Conservation (phyloP, 2,797 vertebrate genomes). For the Cyprinella venusta region DNA sequence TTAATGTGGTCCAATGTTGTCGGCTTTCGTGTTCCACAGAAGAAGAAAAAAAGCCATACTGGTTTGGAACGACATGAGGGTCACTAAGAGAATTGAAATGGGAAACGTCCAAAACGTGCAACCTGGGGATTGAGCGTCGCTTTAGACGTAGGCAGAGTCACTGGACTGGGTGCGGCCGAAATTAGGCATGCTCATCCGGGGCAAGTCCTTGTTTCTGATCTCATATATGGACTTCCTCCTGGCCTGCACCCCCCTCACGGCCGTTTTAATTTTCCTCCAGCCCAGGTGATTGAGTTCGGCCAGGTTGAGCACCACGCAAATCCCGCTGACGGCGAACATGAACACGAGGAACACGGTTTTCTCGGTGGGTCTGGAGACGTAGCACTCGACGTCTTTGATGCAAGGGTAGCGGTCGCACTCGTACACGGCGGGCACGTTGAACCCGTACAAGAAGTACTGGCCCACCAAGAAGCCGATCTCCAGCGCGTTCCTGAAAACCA, state of each 20-base stretch:
- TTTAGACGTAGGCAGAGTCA: constrained; percentile 92
- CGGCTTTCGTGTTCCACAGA: background rate
- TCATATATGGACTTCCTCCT: constrained; percentile 93
- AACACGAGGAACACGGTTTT: constrained; percentile 94
- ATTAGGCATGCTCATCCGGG: constrained; percentile 90
- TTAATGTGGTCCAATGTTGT: background rate
- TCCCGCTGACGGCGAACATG: constrained; percentile 93
- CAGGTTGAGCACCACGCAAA: constrained; percentile 91
- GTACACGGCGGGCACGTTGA: constrained; percentile 88
- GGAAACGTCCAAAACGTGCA: constrained; percentile 8
- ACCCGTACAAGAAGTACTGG: constrained; percentile 92
- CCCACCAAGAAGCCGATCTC: constrained; percentile 93
- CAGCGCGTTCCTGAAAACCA: constrained; percentile 92
- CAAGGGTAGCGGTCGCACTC: constrained; percentile 93
- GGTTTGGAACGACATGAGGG: background rate
- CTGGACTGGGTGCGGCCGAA: constrained; percentile 94
- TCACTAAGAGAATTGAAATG: background rate
- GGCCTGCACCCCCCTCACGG: constrained; percentile 89
- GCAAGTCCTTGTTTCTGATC: constrained; percentile 91
- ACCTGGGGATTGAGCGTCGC: background rate
- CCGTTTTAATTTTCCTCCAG: constrained; percentile 93
- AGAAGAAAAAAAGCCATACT: no score
- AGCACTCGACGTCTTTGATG: constrained; percentile 94
- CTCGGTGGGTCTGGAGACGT: constrained; percentile 91
- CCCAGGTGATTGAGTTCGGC: constrained; percentile 93